Evolutionary conservation across 1,140 invertebrate species (phyloP).

Genomic region (Sycophila sp.): DNA sequence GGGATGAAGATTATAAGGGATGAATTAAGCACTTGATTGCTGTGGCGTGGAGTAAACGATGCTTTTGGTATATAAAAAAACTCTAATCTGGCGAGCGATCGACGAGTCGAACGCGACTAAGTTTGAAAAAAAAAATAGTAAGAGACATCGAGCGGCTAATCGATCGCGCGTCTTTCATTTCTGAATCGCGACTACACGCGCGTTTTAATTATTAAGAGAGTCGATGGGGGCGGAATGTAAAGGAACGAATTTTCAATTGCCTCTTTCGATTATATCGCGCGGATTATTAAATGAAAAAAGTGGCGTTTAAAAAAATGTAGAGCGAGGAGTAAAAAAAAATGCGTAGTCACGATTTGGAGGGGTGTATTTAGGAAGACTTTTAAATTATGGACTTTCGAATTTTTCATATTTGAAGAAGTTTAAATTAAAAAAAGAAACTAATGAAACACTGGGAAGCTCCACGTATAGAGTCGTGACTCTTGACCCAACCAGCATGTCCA

Average conservation of each 20-base stretch:
- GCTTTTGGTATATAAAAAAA: conserved; percentile 38
- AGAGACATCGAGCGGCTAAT: conserved; percentile 17
- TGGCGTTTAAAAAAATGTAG: conserved; percentile 32
- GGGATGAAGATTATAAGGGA: neutral
- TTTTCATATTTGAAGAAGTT: conserved; percentile 42
- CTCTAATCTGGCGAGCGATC: conserved; percentile 24
- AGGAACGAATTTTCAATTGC: conserved; percentile 41
- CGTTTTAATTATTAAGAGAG: conserved; percentile 30
- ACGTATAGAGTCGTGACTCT: conserved; percentile 39
- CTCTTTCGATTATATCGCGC: conserved; percentile 39
- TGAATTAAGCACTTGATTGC: conserved; percentile 30
- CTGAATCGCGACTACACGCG: conserved; percentile 34
- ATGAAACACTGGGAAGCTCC: conserved; percentile 37
- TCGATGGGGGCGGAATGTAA: conserved; percentile 13
- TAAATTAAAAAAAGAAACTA: conserved; percentile 35
- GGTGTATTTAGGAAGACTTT: conserved; percentile 34
- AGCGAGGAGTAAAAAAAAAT: too few relatives aligned
- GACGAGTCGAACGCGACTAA: conserved; percentile 22
- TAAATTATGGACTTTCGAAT: conserved; percentile 40
- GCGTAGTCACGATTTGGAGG: conserved; percentile 35
- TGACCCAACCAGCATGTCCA: conserved; percentile 55
- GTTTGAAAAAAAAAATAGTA: neutral
- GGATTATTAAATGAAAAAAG: conserved; percentile 30
- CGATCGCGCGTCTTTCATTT: conserved; percentile 33
- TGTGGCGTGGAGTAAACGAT: conserved; percentile 33